Percentiles rank a stretch among this genome's conserved stretches.
phyloP scores from a whole-genome alignment of 2,888 invertebrate genomes.

The Lochmaea crataegi region DNA sequence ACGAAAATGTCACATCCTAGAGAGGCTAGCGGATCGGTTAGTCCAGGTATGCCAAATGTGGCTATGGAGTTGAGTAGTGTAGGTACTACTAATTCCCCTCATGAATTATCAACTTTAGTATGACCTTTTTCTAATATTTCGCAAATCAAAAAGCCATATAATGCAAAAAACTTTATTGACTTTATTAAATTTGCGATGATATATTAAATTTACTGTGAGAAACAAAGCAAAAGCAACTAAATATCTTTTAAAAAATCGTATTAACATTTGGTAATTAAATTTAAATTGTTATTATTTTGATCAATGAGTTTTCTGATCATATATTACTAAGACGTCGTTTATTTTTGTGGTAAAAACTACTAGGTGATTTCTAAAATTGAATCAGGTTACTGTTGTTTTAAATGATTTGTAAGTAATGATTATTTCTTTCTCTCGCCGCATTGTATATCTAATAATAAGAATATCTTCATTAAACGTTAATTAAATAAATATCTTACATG shows the following conservation, averaged over 20 bases:
- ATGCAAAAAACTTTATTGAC: neutral
- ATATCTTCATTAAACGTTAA: no score
- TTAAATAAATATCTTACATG: no score
- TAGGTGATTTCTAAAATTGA: no score
- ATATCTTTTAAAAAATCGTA: neutral
- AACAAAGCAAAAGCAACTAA: neutral
- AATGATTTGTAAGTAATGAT: no score
- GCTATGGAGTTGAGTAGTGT: conserved; percentile 72
- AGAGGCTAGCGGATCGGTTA: conserved; percentile 73
- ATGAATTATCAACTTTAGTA: conserved; percentile 79
- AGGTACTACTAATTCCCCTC: conserved; percentile 73
- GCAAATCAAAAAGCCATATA: neutral
- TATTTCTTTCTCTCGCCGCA: no score
- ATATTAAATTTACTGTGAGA: neutral
- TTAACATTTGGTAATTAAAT: neutral
- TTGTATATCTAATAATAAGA: no score
- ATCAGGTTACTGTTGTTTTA: no score
- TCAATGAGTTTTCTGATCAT: no score
- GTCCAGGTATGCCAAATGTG: conserved; percentile 72
- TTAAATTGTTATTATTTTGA: neutral
- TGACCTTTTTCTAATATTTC: conserved; percentile 1
- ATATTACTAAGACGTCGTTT: no score
- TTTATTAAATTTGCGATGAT: neutral
- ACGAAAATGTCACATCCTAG: conserved; percentile 61
- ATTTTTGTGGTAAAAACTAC: no score